phyloP scores from a whole-genome alignment of 1,140 invertebrate genomes.

The Callitettix versicolor region DNA sequence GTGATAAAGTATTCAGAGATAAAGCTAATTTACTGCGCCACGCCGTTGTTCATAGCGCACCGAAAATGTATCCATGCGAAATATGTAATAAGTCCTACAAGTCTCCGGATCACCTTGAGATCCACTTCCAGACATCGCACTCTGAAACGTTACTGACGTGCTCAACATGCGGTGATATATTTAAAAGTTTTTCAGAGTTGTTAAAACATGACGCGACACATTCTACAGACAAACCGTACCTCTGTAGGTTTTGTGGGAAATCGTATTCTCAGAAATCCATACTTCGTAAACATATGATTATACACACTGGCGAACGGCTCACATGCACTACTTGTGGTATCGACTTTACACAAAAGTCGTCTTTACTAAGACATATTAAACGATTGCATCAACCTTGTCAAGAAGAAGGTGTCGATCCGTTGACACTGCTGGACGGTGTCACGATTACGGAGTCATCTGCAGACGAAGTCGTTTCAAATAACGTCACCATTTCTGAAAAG shows the following conservation, averaged over 20 bases:
- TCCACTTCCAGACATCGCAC: slow-evolving; percentile 6
- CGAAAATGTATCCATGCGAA: slow-evolving; percentile 5
- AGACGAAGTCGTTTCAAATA: no score
- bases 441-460: no score
- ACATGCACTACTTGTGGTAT: slow-evolving; percentile 25
- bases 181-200: slow-evolving; percentile 2
- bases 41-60: slow-evolving; percentile 8
- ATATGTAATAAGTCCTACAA: slow-evolving; percentile 6
- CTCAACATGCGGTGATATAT: slow-evolving; percentile 1
- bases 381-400: slow-evolving; percentile 21
- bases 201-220: slow-evolving; percentile 11
- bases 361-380: slow-evolving; percentile 25
- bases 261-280: slow-evolving; percentile 21
- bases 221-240: slow-evolving; percentile 3
- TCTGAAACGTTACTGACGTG: slow-evolving; percentile 1
- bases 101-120: neutral
- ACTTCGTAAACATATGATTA: slow-evolving; percentile 22
- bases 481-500: no score
- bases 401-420: neutral
- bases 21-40: slow-evolving; percentile 12
- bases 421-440: neutral
- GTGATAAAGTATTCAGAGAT: slow-evolving; percentile 18
- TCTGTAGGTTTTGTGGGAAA: slow-evolving; percentile 23
- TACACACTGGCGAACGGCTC: slow-evolving; percentile 24
- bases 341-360: slow-evolving; percentile 27